phyloP scores from a whole-genome alignment of 1,140 invertebrate genomes.

The Drosophila simulans region DNA sequence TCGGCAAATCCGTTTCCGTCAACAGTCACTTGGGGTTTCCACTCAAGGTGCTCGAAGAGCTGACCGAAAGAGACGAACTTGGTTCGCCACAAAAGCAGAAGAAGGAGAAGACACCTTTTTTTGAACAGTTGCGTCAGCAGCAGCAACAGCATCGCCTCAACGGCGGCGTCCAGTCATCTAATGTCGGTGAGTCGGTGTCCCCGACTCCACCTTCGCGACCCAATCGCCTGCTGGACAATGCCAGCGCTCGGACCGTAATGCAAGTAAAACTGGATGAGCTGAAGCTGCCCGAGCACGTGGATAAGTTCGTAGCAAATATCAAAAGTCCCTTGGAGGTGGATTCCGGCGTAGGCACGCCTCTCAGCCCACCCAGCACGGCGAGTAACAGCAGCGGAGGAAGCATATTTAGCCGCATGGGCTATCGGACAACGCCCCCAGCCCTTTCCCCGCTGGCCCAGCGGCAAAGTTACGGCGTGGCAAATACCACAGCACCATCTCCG shows the following conservation, averaged over 20 bases:
- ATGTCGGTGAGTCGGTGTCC: conserved; percentile 17
- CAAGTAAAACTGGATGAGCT: conserved; percentile 79
- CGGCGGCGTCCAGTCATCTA: conserved; percentile 41
- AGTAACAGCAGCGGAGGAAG: conserved; percentile 69
- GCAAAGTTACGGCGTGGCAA: conserved; percentile 53
- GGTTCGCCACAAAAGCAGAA: conserved; percentile 84
- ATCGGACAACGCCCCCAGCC: conserved; percentile 71
- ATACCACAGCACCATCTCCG: conserved; percentile 46
- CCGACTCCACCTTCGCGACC: conserved; percentile 62
- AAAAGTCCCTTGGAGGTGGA: conserved; percentile 85
- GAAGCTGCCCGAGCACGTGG: conserved; percentile 85
- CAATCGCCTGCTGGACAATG: conserved; percentile 74
- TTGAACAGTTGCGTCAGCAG: conserved; percentile 83
- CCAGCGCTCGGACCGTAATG: conserved; percentile 54
- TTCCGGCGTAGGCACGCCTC: conserved; percentile 86
- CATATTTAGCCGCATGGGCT: conserved; percentile 81
- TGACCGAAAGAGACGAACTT: conserved; percentile 85
- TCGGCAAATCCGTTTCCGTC: conserved; percentile 82
- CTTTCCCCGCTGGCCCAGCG: conserved; percentile 66
- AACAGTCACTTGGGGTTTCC: conserved; percentile 85
- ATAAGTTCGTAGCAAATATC: conserved; percentile 81
- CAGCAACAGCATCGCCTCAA: conserved; percentile 62
- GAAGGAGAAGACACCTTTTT: conserved; percentile 84
- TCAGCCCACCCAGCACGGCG: conserved; percentile 77
- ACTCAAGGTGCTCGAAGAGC: conserved; percentile 86